Evolutionary conservation across 2,113 vertebrate genomes (phyloP).

Genomic region (Monarcha castaneiventris): DNA sequence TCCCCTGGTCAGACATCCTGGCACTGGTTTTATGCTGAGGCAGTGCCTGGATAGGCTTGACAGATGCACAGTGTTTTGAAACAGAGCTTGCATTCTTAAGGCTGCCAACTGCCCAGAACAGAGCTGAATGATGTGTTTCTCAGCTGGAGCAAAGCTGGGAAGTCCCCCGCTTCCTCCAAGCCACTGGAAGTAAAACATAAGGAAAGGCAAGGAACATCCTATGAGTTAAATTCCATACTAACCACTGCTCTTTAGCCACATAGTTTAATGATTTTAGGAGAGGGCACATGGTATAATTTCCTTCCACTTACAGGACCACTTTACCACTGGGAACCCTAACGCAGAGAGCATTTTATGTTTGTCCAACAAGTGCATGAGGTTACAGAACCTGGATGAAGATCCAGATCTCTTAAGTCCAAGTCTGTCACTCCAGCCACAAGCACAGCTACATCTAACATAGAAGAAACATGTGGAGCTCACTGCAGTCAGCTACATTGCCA

Average conservation of each 20-base stretch:
- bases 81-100: constrained; percentile 54
- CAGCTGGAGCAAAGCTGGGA: not conserved
- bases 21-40: constrained; percentile 11
- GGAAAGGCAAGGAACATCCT: not conserved
- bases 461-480: not conserved
- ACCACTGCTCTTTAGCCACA: not conserved
- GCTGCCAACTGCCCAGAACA: constrained; percentile 13
- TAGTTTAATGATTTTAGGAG: not conserved
- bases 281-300: not conserved
- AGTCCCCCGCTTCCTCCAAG: not conserved
- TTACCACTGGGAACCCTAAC: not conserved
- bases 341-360: not conserved
- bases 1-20: constrained; percentile 8
- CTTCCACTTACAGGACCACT: not conserved
- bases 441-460: not conserved
- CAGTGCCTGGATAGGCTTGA: constrained; percentile 11
- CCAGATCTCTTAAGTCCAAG: not conserved
- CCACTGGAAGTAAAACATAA: not conserved
- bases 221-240: not conserved
- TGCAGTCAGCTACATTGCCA: not conserved
- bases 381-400: not conserved
- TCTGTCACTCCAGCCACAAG: not conserved
- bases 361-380: not conserved
- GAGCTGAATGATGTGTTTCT: constrained; percentile 19
- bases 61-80: constrained; percentile 34